Evolutionary conservation across 2,888 invertebrate species (phyloP), one percentile per base, ranked within the genome.

Genomic region (Branchipolynoe longqiensis): DNA sequence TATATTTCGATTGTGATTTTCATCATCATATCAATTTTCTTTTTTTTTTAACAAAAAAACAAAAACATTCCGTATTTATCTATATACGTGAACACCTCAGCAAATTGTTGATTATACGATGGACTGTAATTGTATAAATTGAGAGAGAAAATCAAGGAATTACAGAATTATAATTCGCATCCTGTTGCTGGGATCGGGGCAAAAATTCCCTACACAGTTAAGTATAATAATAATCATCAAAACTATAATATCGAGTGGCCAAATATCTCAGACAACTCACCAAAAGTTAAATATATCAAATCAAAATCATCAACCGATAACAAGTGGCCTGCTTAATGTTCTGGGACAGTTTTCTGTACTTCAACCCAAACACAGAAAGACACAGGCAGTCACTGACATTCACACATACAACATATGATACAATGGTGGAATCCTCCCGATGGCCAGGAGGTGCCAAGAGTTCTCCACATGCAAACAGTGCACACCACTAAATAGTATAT

Each of bases 151-250:
- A 58, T 36, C 33, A 69, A 69, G 69, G 69, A 69, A 36, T 69
- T 38, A n/a, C 38, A 69, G n/a, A 36, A 69, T 31, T 69, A 69
- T 69, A 69, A 69, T 38, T 69, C 36, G 69, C 14, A 69, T 69
- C 69, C 36, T 33, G 14, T 69, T 69, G 33, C 38, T 69, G 69
- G 69, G 69, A 38, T 38, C 36, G 69, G 69, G 69, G 69, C 69
- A 69, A 69, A 58, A 69, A 69, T 69, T 69, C 69, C 69, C 69
- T 69, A 69, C 69, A 69, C 69, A 69, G 22, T n/a, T n/a, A n/a
- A n/a, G n/a, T n/a, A n/a, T 33, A 69, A 36, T 69, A 69, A 69
- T 69, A 69, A 69, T 69, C 14, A 38, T 69, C 69, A 69, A 69
- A 69, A 69, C 69, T 31, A 48, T 48, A 25, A 69, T 33, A 69